Evolutionary conservation across 2,888 invertebrate species (phyloP).

Genomic region (Zele albiditarsus): DNA sequence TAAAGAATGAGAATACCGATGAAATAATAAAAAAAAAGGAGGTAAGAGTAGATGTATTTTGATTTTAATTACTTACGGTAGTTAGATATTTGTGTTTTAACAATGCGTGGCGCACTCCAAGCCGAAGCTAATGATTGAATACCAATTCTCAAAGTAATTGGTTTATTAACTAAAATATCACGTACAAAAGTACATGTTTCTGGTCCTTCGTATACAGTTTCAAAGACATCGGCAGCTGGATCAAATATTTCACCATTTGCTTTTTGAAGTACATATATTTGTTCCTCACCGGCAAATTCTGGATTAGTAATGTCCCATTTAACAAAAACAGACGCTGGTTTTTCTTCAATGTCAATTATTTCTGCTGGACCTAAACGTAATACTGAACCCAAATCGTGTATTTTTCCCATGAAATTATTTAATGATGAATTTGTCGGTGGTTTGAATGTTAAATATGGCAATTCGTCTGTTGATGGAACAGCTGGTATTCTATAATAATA

Average conservation of each 20-base stretch:
- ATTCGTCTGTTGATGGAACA: slow-evolving; percentile 75
- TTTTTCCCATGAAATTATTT: slow-evolving; percentile 51
- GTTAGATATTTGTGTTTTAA: slow-evolving; percentile 72
- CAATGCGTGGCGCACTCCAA: slow-evolving; percentile 75
- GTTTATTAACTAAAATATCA: slow-evolving; percentile 72
- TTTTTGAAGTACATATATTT: slow-evolving; percentile 73
- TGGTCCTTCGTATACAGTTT: slow-evolving; percentile 73
- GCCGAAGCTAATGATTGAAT: slow-evolving; percentile 74
- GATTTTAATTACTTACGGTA: slow-evolving; percentile 65
- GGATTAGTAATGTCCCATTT: slow-evolving; percentile 74
- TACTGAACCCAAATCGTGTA: slow-evolving; percentile 57
- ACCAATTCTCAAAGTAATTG: slow-evolving; percentile 76
- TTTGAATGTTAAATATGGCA: slow-evolving; percentile 75
- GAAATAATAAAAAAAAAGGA: slow-evolving; percentile 2
- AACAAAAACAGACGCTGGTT: slow-evolving; percentile 75
- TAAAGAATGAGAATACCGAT: neutral
- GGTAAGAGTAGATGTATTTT: neutral
- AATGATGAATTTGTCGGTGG: slow-evolving; percentile 69
- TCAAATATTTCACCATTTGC: slow-evolving; percentile 70
- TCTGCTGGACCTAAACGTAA: slow-evolving; percentile 68
- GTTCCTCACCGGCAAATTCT: slow-evolving; percentile 71
- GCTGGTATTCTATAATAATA: slow-evolving; percentile 72
- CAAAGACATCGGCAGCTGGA: slow-evolving; percentile 59
- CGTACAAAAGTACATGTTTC: slow-evolving; percentile 73
- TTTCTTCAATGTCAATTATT: slow-evolving; percentile 73